These are phyloP conservation scores for Orcinus orca DNA, from an alignment of 2,113 vertebrate genomes.

Conservation along the genomic window DNA sequence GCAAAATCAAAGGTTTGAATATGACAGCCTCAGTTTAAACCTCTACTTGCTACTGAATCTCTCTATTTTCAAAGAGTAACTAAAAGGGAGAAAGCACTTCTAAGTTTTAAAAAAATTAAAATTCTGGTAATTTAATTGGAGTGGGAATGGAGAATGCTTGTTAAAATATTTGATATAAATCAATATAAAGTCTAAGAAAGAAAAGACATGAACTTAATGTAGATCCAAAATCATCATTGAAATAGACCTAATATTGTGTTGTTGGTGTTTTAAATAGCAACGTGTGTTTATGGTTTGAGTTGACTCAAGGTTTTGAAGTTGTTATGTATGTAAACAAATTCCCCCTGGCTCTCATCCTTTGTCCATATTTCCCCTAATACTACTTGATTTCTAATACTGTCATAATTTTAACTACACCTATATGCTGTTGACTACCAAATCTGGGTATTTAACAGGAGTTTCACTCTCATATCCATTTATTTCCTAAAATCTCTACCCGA, in stretches of 20 bases:
- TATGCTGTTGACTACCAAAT: neutral
- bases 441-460: neutral
- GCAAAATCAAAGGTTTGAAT: conserved; percentile 48
- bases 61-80: conserved; percentile 52
- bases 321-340: neutral
- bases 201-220: neutral
- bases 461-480: neutral
- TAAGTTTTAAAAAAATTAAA: conserved; percentile 54
- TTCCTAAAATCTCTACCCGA: neutral
- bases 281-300: neutral
- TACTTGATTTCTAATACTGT: conserved; percentile 21
- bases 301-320: conserved; percentile 14
- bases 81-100: conserved; percentile 60
- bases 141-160: neutral
- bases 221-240: neutral
- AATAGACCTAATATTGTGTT: neutral
- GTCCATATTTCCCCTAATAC: neutral
- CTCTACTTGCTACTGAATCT: conserved; percentile 56
- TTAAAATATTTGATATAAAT: conserved; percentile 15
- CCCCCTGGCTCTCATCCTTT: neutral
- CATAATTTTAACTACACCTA: neutral
- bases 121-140: neutral
- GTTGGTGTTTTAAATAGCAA: neutral
- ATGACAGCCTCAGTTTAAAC: conserved; percentile 54
- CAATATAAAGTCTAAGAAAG: neutral